These are phyloP conservation scores for Cercopithecus mitis DNA, from an alignment of 2,797 vertebrate species.

Conservation along the genomic window DNA sequence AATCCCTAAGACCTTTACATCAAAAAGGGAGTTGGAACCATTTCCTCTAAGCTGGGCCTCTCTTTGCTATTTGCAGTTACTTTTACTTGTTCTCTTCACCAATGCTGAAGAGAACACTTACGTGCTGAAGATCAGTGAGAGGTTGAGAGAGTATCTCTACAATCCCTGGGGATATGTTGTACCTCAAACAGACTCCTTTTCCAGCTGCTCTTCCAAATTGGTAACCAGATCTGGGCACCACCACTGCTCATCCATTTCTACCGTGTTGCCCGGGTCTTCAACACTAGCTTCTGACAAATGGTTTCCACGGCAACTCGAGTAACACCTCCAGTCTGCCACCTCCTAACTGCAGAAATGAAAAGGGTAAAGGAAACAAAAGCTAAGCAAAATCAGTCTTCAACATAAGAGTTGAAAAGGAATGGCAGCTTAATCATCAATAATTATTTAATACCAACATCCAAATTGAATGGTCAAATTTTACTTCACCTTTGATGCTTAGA, in stretches of 20 bases:
- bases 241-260: background rate
- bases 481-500: background rate
- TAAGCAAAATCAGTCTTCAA: background rate
- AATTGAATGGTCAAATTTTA: background rate
- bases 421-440: background rate
- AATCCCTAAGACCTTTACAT: background rate
- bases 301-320: conserved; percentile 66
- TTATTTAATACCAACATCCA: background rate
- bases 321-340: background rate
- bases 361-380: background rate
- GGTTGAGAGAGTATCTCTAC: background rate
- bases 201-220: conserved; percentile 39
- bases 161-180: background rate
- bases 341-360: conserved; percentile 24
- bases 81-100: background rate
- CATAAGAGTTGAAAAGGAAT: background rate
- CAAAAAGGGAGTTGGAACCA: background rate
- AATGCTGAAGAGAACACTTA: background rate
- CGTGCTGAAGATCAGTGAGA: background rate
- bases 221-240: background rate
- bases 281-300: background rate
- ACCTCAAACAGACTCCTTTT: background rate
- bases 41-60: background rate
- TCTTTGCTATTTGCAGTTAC: background rate
- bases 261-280: background rate